Base-by-base conservation (phyloP, 2,888 invertebrate genomes). In the Ophion ventricosus region DNA sequence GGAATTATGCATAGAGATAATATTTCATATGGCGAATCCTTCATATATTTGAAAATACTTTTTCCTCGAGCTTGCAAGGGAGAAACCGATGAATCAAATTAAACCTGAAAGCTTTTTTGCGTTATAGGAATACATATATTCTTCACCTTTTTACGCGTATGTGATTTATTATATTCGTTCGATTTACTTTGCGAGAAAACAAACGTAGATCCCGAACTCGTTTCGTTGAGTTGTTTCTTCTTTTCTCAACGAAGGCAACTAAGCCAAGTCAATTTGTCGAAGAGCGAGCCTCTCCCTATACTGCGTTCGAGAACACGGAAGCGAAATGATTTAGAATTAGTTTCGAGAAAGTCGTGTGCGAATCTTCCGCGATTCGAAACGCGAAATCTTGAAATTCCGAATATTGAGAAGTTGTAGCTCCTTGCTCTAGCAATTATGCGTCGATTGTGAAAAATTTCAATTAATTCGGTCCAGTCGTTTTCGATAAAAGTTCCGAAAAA, bases 61-160 rank as follows among this genome's bases (percentile, higher is more conserved):
- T 63, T 49, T 26, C 26, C 17, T n/a, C 20, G 23, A 54, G 54
- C 20, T n/a, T 29, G 54, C 14, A n/a, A 35, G 14, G 75, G 23
- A 54, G 59, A 54, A 75, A 75, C 64, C 54, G 56, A 67, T 76
- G 40, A 67, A 57, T 64, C 64, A 66, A 26, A 56, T 35, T 56
- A 64, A 25, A 40, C 57, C 57, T 14, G 26, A 23, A 57, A 57
- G 66, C 40, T 56, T 25, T 40, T 14, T 7, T 40, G 23, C 26
- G 40, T 26, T 43, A 49, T 43, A 61, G 61, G 23, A 40, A 26
- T 64, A 14, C 0, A 7, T 23, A 61, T 76, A n/a, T 75, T 57
- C 17, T 5, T 14, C 7, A 40, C 20, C 54, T 66, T n/a, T 75
- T 26, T 23, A 67, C 26, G 40, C n/a, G 56, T 66, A 56, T 66